Evolutionary conservation across 2,113 vertebrate species (phyloP).

Genomic region (Oryzias celebensis): DNA sequence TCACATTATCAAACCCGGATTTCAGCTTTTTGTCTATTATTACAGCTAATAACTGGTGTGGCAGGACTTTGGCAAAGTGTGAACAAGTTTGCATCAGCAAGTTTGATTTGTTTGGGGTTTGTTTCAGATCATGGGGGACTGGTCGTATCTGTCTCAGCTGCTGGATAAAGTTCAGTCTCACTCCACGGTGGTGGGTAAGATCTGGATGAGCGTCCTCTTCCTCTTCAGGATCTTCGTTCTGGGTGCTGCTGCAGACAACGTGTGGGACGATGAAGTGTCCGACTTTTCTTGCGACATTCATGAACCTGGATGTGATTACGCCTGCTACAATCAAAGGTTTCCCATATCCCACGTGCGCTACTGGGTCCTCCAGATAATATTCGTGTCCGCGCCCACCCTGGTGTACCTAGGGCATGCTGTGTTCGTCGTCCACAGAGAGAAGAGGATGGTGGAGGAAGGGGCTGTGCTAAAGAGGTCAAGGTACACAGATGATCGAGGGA

Average conservation of each 20-base stretch:
- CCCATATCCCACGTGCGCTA: slow-evolving; percentile 76
- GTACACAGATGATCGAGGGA: slow-evolving; percentile 80
- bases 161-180: slow-evolving; percentile 76
- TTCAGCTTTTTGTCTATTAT: no score
- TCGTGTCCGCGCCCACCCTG: slow-evolving; percentile 71
- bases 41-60: no score
- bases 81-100: no score
- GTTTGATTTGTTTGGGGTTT: no score
- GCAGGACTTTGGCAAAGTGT: no score
- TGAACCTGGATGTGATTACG: slow-evolving; percentile 64
- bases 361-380: slow-evolving; percentile 77
- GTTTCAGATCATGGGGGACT: slow-evolving; percentile 69
- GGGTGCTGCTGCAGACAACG: slow-evolving; percentile 61
- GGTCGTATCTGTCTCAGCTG: slow-evolving; percentile 68
- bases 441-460: slow-evolving; percentile 57
- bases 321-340: slow-evolving; percentile 74
- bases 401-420: slow-evolving; percentile 72
- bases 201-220: slow-evolving; percentile 78
- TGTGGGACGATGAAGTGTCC: slow-evolving; percentile 72
- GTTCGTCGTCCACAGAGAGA: slow-evolving; percentile 69
- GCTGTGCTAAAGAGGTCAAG: slow-evolving; percentile 50
- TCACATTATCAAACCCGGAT: no score
- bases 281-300: slow-evolving; percentile 66
- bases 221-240: slow-evolving; percentile 76
- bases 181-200: slow-evolving; percentile 75